Base-by-base conservation (phyloP, 2,113 vertebrate genomes). In the Chaenogobius annularis region DNA sequence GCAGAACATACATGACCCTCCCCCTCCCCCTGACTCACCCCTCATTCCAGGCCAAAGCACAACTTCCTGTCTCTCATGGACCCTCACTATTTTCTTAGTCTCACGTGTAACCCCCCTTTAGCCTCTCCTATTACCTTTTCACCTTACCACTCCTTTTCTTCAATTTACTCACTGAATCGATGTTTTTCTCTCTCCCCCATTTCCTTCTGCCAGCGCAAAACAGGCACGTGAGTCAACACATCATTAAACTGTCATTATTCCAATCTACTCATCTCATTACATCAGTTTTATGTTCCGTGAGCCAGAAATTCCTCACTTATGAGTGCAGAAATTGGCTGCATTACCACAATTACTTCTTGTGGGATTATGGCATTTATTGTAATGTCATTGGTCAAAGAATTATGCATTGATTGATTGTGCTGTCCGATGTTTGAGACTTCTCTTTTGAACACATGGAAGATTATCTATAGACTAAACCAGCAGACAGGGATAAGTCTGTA, bases 11-110 rank as follows among this genome's bases (percentile, higher is more conserved):
- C 31, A 47, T 19, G 65, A 79, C 84, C 84, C 74, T 83, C 82
- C 85, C 87, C 83, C 82, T 70, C 69, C 69, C 80, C 48, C 61
- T 2, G 4, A 72, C 63, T 72, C 69, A 68, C 66, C 59, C 81
- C 70, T 85, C 88, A 86, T 87, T 87, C 87, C 87, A 86, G 69
- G 54, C 80, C 81, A 64, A 80, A 79, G 72, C 78, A 72, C 80
- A 59, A 26, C 69, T 87, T 89, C 88, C 85, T 89, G 86, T 83
- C 83, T 83, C 81, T 74, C 69, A 48, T 74, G 73, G 65, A 69
- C 72, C 70, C 56, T 68, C 48, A 1, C 22, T 83, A 69, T 78
- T 77, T 79, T 80, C 14, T 83, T 79, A 78, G 74, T 72, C 80
- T 77, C 14, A 13, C 78, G 69, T 68, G 61, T 82, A 66, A 62